Conservation (phyloP, 2,797 vertebrate genomes). For the Argya squamiceps region DNA sequence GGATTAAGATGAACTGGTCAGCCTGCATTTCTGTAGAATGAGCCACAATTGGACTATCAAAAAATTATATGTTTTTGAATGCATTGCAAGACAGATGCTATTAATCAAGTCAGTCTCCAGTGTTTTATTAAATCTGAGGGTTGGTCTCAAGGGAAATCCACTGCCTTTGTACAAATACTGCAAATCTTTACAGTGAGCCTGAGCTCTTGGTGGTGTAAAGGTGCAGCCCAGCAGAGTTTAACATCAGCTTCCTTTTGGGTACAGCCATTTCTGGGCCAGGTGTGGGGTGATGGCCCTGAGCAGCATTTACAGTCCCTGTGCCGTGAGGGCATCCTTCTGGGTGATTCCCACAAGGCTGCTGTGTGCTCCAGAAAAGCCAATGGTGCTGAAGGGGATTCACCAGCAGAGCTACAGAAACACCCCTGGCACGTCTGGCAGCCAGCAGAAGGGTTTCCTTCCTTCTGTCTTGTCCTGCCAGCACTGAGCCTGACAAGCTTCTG, state of each 20-base stretch:
- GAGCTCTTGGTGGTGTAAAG: neutral
- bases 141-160: neutral
- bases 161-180: neutral
- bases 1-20: neutral
- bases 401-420: neutral
- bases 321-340: neutral
- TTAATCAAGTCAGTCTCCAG: slow-evolving; percentile 1
- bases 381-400: neutral
- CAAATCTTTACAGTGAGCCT: neutral
- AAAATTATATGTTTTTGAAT: neutral
- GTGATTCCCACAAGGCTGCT: accelerated
- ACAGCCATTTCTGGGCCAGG: accelerated
- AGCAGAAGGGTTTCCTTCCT: neutral
- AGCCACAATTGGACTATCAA: neutral
- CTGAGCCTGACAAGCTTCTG: slow-evolving; percentile 71
- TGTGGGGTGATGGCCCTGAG: neutral
- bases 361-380: neutral
- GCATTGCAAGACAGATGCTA: neutral
- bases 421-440: neutral
- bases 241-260: neutral
- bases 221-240: neutral
- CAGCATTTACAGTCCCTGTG: neutral
- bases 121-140: neutral
- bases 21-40: neutral
- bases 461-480: slow-evolving; percentile 55